A percentile compares a stretch with the other conserved stretches of the same genome.
Evolutionary conservation across 1,140 invertebrate species (phyloP).

Genomic region (Halyomorpha halys): DNA sequence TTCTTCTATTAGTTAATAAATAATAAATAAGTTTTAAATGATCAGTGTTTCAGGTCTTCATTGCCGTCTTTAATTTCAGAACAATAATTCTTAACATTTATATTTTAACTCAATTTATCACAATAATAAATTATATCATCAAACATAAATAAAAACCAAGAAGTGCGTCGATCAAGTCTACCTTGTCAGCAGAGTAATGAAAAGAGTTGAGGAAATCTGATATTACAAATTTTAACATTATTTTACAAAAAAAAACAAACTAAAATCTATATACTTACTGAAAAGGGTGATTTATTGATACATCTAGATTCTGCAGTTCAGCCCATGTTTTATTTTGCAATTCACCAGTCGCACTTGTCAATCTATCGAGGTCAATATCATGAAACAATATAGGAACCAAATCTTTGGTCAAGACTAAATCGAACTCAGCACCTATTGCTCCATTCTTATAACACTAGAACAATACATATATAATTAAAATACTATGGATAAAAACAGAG

Average conservation of each 20-base stretch:
- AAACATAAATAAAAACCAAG: too few relatives aligned
- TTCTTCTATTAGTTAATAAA: background rate
- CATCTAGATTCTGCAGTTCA: constrained; percentile 38
- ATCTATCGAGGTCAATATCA: constrained; percentile 55
- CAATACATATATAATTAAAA: background rate
- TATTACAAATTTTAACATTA: too few relatives aligned
- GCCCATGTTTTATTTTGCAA: constrained; percentile 51
- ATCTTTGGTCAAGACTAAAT: constrained; percentile 60
- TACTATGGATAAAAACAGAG: background rate
- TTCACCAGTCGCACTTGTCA: constrained; percentile 46
- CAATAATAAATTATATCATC: too few relatives aligned
- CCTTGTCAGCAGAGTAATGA: too few relatives aligned
- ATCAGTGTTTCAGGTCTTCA: too few relatives aligned
- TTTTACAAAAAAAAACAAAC: too few relatives aligned
- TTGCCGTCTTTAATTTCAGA: too few relatives aligned
- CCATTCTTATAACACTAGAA: constrained; percentile 53
- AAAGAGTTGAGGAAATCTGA: too few relatives aligned
- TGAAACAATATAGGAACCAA: constrained; percentile 62
- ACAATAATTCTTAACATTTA: too few relatives aligned
- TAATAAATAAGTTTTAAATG: background rate
- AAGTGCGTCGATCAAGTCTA: too few relatives aligned
- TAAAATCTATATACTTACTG: constrained; percentile 18
- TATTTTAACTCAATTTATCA: too few relatives aligned
- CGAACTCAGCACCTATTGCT: constrained; percentile 62
- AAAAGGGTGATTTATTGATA: constrained; percentile 28